Percentiles rank a stretch among this genome's conserved stretches.
Evolutionary conservation across 2,888 invertebrate genomes (phyloP).

Genomic region (Villa cingulata): DNA sequence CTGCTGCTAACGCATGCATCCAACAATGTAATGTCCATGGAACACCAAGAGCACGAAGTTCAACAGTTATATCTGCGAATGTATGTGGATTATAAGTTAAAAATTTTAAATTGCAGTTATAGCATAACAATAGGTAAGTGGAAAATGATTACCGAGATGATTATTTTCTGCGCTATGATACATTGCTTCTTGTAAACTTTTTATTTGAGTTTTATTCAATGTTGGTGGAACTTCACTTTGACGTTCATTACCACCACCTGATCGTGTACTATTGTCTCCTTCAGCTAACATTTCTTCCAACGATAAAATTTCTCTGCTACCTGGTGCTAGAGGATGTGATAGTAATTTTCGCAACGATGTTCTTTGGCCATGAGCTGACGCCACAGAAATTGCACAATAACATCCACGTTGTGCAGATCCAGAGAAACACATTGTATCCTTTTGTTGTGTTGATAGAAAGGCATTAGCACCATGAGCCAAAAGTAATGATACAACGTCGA

Average conservation of each 20-base stretch:
- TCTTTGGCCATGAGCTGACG: constrained; percentile 77
- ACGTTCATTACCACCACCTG: constrained; percentile 25
- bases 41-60: constrained; percentile 70
- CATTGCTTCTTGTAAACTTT: constrained; percentile 83
- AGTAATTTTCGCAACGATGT: constrained; percentile 61
- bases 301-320: constrained; percentile 62
- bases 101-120: not conserved
- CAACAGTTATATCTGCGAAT: constrained; percentile 73
- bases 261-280: constrained; percentile 42
- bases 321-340: constrained; percentile 54
- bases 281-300: constrained; percentile 84
- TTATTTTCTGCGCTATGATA: constrained; percentile 88
- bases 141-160: constrained; percentile 48
- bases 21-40: constrained; percentile 89
- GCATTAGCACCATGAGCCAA: constrained; percentile 78
- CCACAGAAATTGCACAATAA: constrained; percentile 78
- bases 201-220: constrained; percentile 68
- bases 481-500: constrained; percentile 66
- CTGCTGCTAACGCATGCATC: constrained; percentile 78
- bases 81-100: not conserved
- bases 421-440: constrained; percentile 73
- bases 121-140: not conserved
- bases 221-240: constrained; percentile 32
- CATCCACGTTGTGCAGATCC: constrained; percentile 76
- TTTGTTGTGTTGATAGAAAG: constrained; percentile 70